phyloP scores from a whole-genome alignment of 2,888 invertebrate species.

The Pyrochroa serraticornis region DNA sequence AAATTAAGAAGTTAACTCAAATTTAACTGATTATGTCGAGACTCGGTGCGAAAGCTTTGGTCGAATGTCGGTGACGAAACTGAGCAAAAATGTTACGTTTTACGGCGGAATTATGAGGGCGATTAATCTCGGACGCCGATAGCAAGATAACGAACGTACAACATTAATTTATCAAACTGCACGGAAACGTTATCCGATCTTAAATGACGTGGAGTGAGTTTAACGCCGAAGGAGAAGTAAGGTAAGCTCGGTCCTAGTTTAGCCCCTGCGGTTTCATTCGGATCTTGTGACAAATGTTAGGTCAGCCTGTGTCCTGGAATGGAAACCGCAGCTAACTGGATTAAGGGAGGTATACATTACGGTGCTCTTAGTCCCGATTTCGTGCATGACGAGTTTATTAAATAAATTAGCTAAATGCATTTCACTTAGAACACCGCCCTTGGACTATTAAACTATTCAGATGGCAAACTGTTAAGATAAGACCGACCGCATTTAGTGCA shows the following conservation, averaged over 20 bases:
- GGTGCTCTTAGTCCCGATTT: conserved; percentile 49
- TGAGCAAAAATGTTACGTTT: no score
- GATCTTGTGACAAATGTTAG: conserved; percentile 54
- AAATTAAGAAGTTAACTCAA: no score
- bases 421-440: not conserved
- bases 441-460: not conserved
- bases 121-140: no score
- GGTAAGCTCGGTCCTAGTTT: conserved; percentile 32
- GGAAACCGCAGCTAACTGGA: conserved; percentile 53
- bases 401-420: conserved; percentile 46
- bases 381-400: conserved; percentile 54
- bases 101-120: no score
- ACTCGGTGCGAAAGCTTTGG: no score
- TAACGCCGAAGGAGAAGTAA: conserved; percentile 32
- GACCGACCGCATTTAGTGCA: no score
- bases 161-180: no score
- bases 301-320: conserved; percentile 50
- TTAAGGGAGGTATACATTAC: conserved; percentile 50
- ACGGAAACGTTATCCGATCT: not conserved
- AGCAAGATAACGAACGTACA: no score
- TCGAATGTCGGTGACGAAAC: no score
- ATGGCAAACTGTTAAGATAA: not conserved
- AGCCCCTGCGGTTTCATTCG: conserved; percentile 34
- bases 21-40: no score
- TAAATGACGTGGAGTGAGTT: conserved; percentile 27